Percentiles rank a stretch among this genome's conserved stretches.
phyloP scores from a whole-genome alignment of 2,888 invertebrate genomes.

The Meiosimyza platycephala region DNA sequence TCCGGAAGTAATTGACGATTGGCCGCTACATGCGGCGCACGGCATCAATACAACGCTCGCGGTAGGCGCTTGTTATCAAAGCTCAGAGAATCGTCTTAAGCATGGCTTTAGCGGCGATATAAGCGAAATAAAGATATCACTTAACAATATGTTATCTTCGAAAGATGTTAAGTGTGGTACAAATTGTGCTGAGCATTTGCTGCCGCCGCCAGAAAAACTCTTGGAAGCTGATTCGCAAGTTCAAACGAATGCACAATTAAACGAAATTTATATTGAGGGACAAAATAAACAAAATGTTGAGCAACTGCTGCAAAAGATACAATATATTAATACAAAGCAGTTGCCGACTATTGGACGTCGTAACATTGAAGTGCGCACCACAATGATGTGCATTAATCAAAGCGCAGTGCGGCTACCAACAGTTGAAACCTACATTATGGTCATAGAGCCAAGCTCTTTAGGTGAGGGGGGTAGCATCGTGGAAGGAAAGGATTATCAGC shows the following conservation, averaged over 20 bases:
- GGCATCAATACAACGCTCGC: slow-evolving; percentile 93
- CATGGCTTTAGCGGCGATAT: slow-evolving; percentile 72
- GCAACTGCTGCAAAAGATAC: slow-evolving; percentile 84
- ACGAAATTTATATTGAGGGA: slow-evolving; percentile 91
- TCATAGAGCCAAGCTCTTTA: slow-evolving; percentile 57
- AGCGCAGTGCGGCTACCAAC: slow-evolving; percentile 62
- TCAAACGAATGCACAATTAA: slow-evolving; percentile 72
- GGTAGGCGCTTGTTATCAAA: slow-evolving; percentile 98
- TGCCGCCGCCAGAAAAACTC: slow-evolving; percentile 75
- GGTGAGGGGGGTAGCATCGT: slow-evolving; percentile 23
- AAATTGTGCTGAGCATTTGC: slow-evolving; percentile 64
- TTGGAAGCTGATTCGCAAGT: slow-evolving; percentile 84
- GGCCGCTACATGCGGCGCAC: slow-evolving; percentile 97
- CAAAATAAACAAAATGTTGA: slow-evolving; percentile 92
- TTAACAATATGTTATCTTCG: slow-evolving; percentile 54
- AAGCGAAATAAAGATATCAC: slow-evolving; percentile 63
- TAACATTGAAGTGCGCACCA: slow-evolving; percentile 70
- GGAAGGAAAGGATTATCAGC: slow-evolving; percentile 9
- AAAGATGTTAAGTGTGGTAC: slow-evolving; percentile 65
- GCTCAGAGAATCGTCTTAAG: slow-evolving; percentile 89
- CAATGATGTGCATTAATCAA: slow-evolving; percentile 64
- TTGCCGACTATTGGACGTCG: slow-evolving; percentile 96
- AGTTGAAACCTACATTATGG: slow-evolving; percentile 67
- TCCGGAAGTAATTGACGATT: slow-evolving; percentile 98
- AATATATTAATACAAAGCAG: slow-evolving; percentile 90